Evolutionary conservation across 2,888 invertebrate genomes (phyloP), one percentile per base, ranked within the genome.

Genomic region (Agrochola litura): DNA sequence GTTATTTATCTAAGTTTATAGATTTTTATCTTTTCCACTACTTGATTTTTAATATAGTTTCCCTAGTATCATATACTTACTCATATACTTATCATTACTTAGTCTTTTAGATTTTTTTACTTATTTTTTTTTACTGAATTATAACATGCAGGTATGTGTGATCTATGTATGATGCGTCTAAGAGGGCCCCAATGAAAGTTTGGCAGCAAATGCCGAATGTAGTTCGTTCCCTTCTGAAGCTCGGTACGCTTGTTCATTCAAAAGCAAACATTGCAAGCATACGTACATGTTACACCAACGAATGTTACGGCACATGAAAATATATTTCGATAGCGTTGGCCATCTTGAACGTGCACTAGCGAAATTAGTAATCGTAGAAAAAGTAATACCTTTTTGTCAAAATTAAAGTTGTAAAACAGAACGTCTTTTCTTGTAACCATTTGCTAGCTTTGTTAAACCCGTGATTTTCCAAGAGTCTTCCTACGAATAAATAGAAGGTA

Each of bases 1-100:
- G 25, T 86, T 10, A 64, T 84, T 63, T 84, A 71, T 75, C 41
- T 84, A 65, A 75, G 56, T 86, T 79, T 86, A 6, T 84, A 86
- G 83, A 61, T 69, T 54, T 73, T 70, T 75, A 63, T 52, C 25
- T n/a, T 41, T 58, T 63, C 30, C 37, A 52, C 5, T 37, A 69
- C 37, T 19, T 46, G 49, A 56, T 2, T 63, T 73, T 79, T 66
- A 19, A 60, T 56, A 41, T 61, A 56, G 43, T 54, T 74, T 76
- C 6, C 4, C 12, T 54, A 63, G 14, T 61, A 66, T 41, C n/a
- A 30, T 64, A 9, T 37, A 60, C 25, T 30, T 30, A 30, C 30
- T n/a, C n/a, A n/a, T n/a, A n/a, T n/a, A n/a, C n/a, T n/a, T n/a
- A n/a, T n/a, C n/a, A n/a, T n/a, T n/a, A 25, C 54, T n/a, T 37